Conservation (phyloP, 2,113 vertebrate genomes). For the Aptenodytes patagonicus region DNA sequence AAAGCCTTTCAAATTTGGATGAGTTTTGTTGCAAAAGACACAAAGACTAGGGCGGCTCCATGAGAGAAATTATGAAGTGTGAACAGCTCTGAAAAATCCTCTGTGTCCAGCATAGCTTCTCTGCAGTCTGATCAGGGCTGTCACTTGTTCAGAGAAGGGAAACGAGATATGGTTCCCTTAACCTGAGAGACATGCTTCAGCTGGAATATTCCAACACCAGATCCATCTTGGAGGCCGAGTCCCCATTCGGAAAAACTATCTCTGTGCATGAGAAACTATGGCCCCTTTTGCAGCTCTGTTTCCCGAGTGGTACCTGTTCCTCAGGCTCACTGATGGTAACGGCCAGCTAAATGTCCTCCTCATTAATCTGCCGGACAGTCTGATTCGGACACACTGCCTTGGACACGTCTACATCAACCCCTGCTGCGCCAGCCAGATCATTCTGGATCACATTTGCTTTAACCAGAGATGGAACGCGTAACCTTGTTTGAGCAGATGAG, state of each 20-base stretch:
- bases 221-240: background rate
- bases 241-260: background rate
- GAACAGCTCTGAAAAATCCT: background rate
- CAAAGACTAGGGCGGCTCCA: background rate
- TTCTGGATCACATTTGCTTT: background rate
- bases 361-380: background rate
- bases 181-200: background rate
- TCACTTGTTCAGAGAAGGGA: background rate
- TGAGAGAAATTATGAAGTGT: background rate
- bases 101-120: background rate
- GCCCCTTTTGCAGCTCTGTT: background rate
- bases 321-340: background rate
- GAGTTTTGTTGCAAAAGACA: background rate
- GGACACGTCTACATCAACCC: background rate
- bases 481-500: background rate
- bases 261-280: background rate
- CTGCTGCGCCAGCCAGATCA: background rate
- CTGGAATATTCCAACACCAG: background rate
- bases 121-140: background rate
- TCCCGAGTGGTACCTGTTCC: background rate
- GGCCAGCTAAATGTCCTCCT: background rate
- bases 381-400: background rate
- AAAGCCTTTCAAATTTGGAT: background rate
- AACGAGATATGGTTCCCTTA: background rate
- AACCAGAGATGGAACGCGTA: rapidly evolving